These are phyloP conservation scores for Planiliza haematocheilus DNA, from an alignment of 2,113 vertebrate genomes.

Conservation along the genomic window DNA sequence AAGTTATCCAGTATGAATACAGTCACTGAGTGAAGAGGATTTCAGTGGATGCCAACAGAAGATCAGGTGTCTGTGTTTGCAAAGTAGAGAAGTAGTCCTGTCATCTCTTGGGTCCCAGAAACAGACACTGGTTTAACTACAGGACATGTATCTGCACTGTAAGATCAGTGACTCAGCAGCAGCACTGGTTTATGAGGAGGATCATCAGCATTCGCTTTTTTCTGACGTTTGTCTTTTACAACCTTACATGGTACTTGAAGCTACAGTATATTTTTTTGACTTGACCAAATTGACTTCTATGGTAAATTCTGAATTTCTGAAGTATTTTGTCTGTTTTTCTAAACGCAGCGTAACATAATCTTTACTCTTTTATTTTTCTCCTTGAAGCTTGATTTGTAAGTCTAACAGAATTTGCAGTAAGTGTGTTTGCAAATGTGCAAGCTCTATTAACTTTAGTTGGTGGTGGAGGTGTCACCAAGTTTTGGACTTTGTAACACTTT, in stretches of 20 bases:
- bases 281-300: neutral
- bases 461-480: conserved; percentile 7
- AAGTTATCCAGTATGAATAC: conserved; percentile 45
- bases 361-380: neutral
- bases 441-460: conserved; percentile 20
- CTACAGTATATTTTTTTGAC: neutral
- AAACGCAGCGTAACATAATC: neutral
- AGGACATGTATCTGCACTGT: neutral
- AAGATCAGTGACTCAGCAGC: neutral
- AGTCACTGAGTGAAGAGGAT: conserved; percentile 37
- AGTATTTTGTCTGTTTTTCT: neutral
- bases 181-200: neutral
- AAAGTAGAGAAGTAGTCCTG: conserved; percentile 49
- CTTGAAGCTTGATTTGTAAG: neutral
- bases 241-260: neutral
- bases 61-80: conserved; percentile 56
- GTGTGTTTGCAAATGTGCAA: conserved; percentile 18
- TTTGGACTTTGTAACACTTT: conserved; percentile 24
- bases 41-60: conserved; percentile 36
- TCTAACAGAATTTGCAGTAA: neutral
- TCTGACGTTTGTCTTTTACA: neutral
- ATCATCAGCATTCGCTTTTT: neutral
- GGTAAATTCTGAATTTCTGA: too few relatives aligned
- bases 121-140: conserved; percentile 50
- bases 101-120: conserved; percentile 27